These are phyloP conservation scores for Pantelozetes paolii DNA, from an alignment of 2,888 invertebrate genomes.

Conservation along the genomic window DNA sequence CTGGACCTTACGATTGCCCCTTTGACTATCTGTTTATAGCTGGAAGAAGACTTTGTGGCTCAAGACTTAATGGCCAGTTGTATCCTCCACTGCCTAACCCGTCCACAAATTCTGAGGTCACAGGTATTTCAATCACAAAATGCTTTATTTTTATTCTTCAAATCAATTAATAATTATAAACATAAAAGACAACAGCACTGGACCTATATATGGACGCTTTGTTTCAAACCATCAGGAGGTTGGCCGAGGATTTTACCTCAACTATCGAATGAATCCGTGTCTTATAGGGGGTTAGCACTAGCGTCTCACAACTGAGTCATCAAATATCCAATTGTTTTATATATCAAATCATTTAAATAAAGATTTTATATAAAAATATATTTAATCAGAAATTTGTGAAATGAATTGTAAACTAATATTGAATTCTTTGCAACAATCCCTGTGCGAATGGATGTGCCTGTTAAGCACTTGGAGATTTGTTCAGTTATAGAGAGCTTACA, in stretches of 20 bases:
- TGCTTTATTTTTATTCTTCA: too few relatives aligned
- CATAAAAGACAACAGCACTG: slow-evolving; percentile 44
- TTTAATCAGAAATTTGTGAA: too few relatives aligned
- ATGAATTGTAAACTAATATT: too few relatives aligned
- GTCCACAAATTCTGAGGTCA: slow-evolving; percentile 43
- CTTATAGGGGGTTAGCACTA: slow-evolving; percentile 38
- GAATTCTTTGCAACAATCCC: too few relatives aligned
- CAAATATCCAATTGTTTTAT: too few relatives aligned
- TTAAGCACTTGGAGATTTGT: neutral
- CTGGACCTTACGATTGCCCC: slow-evolving; percentile 45
- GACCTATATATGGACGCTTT: slow-evolving; percentile 46
- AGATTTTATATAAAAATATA: too few relatives aligned
- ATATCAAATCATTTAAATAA: too few relatives aligned
- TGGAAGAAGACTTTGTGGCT: slow-evolving; percentile 46
- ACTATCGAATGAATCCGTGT: slow-evolving; percentile 47
- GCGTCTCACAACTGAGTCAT: too few relatives aligned
- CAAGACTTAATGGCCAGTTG: slow-evolving; percentile 44
- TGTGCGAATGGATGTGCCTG: too few relatives aligned
- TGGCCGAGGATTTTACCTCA: slow-evolving; percentile 46
- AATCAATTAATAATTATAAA: neutral
- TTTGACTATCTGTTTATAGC: slow-evolving; percentile 45
- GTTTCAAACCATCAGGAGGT: slow-evolving; percentile 44
- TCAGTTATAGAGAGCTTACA: neutral
- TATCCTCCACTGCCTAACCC: slow-evolving; percentile 40
- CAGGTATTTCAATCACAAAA: slow-evolving; percentile 45